A percentile compares a stretch with the other conserved stretches of the same genome.
These are phyloP conservation scores for Harlomillsia oculata DNA, from an alignment of 1,140 invertebrate genomes.

Conservation along the genomic window DNA sequence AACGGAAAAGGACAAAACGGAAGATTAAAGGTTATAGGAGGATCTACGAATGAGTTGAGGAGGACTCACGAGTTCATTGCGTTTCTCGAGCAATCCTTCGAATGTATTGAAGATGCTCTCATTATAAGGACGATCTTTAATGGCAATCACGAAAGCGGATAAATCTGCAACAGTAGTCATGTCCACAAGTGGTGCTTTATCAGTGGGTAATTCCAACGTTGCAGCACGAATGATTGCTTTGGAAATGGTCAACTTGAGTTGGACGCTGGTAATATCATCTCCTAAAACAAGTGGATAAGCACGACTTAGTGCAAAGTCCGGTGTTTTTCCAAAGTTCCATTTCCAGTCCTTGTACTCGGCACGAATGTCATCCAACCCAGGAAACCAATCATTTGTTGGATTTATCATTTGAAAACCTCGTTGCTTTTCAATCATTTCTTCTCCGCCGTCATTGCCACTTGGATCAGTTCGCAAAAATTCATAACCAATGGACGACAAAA, in stretches of 20 bases:
- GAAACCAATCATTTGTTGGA: slow-evolving; percentile 63
- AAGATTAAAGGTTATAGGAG: too few species aligned
- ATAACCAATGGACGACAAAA: slow-evolving; percentile 65
- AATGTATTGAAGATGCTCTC: slow-evolving; percentile 22
- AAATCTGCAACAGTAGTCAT: slow-evolving; percentile 22
- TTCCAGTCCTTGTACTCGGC: slow-evolving; percentile 66
- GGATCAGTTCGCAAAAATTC: slow-evolving; percentile 65
- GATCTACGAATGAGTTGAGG: background rate
- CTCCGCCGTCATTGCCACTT: slow-evolving; percentile 56
- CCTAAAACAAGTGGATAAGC: slow-evolving; percentile 28
- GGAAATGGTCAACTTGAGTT: slow-evolving; percentile 15
- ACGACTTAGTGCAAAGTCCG: slow-evolving; percentile 59
- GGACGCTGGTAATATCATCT: background rate
- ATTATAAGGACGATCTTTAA: slow-evolving; percentile 23
- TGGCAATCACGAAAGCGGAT: slow-evolving; percentile 25
- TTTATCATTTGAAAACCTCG: slow-evolving; percentile 74
- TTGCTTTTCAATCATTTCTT: slow-evolving; percentile 55
- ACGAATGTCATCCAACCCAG: slow-evolving; percentile 56
- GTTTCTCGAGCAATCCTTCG: slow-evolving; percentile 30
- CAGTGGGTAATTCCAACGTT: slow-evolving; percentile 14
- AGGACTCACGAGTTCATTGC: slow-evolving; percentile 25
- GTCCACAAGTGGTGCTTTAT: slow-evolving; percentile 14
- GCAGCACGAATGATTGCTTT: slow-evolving; percentile 24
- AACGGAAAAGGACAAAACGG: too few species aligned
- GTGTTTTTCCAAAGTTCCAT: slow-evolving; percentile 80